Percentiles rank a stretch among this genome's conserved stretches.
Conservation (phyloP, 1,140 invertebrate species). For the Neelides sp. region DNA sequence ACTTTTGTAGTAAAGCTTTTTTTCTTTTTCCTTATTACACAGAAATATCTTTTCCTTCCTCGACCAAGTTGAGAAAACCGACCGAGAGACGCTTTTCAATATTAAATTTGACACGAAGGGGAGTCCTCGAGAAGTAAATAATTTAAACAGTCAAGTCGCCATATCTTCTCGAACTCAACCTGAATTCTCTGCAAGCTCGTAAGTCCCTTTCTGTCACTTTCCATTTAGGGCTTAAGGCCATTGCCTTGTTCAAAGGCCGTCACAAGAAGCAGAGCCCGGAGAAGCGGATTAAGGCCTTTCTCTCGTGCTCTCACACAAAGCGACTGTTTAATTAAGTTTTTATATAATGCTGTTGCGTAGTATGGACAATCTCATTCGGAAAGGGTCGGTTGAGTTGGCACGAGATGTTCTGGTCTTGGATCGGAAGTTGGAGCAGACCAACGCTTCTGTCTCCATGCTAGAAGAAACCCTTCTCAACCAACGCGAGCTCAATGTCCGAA, state of each 20-base stretch:
- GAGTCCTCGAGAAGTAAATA: neutral
- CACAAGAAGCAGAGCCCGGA: no score
- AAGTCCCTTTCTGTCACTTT: no score
- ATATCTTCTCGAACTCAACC: no score
- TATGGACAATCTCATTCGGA: constrained; percentile 25
- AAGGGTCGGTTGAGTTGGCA: constrained; percentile 26
- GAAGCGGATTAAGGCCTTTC: no score
- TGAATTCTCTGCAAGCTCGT: no score
- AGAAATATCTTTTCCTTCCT: constrained; percentile 28
- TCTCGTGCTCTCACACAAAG: no score
- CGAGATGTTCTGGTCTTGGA: constrained; percentile 23
- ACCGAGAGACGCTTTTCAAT: constrained; percentile 21
- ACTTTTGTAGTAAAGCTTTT: neutral
- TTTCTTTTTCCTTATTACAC: neutral
- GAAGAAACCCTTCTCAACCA: constrained; percentile 38
- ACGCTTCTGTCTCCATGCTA: constrained; percentile 35
- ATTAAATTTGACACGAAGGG: constrained; percentile 10
- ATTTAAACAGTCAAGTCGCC: no score
- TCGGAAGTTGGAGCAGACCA: constrained; percentile 38
- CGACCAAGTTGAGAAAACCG: constrained; percentile 26
- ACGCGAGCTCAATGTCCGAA: constrained; percentile 36
- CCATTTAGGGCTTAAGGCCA: no score
- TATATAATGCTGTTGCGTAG: no score
- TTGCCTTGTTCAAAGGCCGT: no score
- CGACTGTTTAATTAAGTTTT: no score